Base-by-base conservation (phyloP, 1,140 invertebrate species). In the Microplitis demolitor region DNA sequence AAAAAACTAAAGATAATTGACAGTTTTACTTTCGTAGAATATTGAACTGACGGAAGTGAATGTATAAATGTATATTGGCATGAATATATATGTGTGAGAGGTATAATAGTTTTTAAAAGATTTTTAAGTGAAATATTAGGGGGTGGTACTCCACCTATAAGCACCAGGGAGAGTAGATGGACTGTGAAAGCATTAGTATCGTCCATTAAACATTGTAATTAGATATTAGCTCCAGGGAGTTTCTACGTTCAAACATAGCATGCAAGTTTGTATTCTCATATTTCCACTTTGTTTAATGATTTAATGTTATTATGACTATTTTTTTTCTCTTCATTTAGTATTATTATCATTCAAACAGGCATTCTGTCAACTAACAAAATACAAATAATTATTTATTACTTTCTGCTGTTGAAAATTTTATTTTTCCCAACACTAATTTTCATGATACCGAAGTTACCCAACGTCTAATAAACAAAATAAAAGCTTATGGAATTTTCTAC, bases 151-250 rank as follows among this genome's bases (percentile, higher is more conserved):
- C 34, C 9, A 50, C 45, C 33, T 45, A 53, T 50, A 64, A 66
- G 62, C 61, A 63, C 24, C n/a, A 61, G 34, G 58, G 16, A 58
- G 61, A 54, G 45, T 35, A 31, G 60, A 71, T 53, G 58, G 33
- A 71, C 69, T 39, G 50, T 63, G 69, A 51, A 16, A 66, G 16
- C 61, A 39, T 66, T 71, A 66, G 33, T 53, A 64, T 66, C 61
- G 61, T 66, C 69, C 69, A 71, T 71, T 71, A 71, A 37, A 34
- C 69, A 71, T 56, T 16, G 62, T 71, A 71, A 71, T 71, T 71
- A 71, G 61, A 71, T 71, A 64, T 64, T 51, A 71, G 51, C 69
- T 71, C 69, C 37, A 71, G 66, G 50, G 66, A 67, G 66, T 54
- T 67, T 67, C 66, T 34, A 67, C 24, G 33, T 54, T 54, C 66